phyloP scores from a whole-genome alignment of 2,888 invertebrate genomes.

The Dugesia japonica region DNA sequence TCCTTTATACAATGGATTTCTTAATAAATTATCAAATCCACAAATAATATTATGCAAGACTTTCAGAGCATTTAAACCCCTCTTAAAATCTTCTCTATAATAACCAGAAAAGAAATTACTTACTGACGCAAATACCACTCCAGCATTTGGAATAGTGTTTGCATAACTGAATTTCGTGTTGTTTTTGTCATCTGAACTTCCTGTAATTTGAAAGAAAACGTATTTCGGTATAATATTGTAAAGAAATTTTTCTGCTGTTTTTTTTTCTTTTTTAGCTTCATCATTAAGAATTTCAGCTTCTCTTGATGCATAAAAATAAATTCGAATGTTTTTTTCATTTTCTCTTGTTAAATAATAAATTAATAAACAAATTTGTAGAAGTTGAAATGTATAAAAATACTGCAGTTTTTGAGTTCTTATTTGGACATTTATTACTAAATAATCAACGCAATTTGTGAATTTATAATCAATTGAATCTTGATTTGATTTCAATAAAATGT shows the following conservation, averaged over 20 bases:
- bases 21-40: conserved; percentile 27
- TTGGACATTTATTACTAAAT: background rate
- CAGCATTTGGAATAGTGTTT: conserved; percentile 59
- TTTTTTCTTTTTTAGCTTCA: background rate
- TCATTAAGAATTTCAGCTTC: background rate
- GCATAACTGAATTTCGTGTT: conserved; percentile 26
- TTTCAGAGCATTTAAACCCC: conserved; percentile 76
- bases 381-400: background rate
- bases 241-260: background rate
- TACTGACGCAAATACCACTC: conserved; percentile 83
- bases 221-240: conserved; percentile 30
- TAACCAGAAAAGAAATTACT: conserved; percentile 80
- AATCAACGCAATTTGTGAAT: background rate
- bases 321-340: conserved; percentile 21
- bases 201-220: conserved; percentile 12
- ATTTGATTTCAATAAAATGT: background rate
- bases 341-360: background rate
- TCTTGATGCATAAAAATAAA: conserved; percentile 6
- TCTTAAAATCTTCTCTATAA: conserved; percentile 32
- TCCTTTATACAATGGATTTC: conserved; percentile 48
- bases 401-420: background rate
- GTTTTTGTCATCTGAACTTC: background rate
- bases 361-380: conserved; percentile 11
- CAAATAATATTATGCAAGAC: conserved; percentile 59
- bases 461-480: background rate